Percentiles rank a stretch among this genome's conserved stretches.
Evolutionary conservation across 2,113 vertebrate species (phyloP).

Genomic region (Sturnira hondurensis): DNA sequence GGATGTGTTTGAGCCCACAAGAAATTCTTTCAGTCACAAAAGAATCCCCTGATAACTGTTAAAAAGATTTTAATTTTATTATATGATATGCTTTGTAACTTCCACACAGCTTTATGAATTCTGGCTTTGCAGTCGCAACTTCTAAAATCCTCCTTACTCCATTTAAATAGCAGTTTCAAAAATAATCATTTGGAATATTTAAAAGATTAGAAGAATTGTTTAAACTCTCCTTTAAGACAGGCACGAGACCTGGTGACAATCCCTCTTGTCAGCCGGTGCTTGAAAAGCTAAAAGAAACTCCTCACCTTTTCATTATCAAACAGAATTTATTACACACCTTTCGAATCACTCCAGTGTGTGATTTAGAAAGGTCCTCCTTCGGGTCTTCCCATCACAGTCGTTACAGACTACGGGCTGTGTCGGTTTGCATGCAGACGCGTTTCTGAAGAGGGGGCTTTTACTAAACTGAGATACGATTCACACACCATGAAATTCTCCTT

Average conservation of each 20-base stretch:
- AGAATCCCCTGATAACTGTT: background rate
- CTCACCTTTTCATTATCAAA: background rate
- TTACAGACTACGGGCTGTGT: background rate
- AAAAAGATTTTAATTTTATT: conserved; percentile 28
- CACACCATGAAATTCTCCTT: background rate
- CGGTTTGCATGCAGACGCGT: background rate
- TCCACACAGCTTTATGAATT: background rate
- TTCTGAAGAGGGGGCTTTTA: background rate
- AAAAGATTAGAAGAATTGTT: conserved; percentile 46
- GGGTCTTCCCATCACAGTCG: background rate
- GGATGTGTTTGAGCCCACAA: background rate
- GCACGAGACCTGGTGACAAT: background rate
- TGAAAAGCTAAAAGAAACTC: background rate
- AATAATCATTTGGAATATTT: conserved; percentile 56
- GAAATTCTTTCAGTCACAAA: conserved; percentile 20
- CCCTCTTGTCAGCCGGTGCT: background rate
- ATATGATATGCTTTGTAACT: background rate
- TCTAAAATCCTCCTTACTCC: conserved; percentile 45
- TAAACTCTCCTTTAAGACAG: conserved; percentile 38
- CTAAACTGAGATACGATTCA: background rate
- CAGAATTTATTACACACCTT: background rate
- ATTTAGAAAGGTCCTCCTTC: background rate
- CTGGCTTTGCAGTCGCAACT: conserved; percentile 50
- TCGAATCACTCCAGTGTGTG: background rate
- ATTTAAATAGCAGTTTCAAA: conserved; percentile 50